Evolutionary conservation across 1,140 invertebrate species (phyloP), one percentile per base, ranked within the genome.

Genomic region (Macrobrachium rosenbergii): DNA sequence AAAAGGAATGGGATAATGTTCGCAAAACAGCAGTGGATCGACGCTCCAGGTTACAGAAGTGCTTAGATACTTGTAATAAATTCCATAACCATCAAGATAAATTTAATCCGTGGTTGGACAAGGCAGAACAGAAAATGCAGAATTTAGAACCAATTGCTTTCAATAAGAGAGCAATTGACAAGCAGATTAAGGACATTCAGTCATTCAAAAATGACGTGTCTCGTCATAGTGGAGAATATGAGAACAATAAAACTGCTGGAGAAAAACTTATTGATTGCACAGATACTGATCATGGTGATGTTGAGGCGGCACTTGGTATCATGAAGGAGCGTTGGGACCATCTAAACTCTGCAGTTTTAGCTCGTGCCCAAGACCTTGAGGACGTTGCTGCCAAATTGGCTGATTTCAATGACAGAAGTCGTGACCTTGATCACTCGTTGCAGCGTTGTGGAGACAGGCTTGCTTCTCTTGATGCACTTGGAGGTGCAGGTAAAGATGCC

Each of bases 171-270:
- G 96, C 97, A 88, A 94, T 98, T 45, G 97, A 98, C 90, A 96
- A 95, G 90, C 97, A 98, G 91, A 92, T 99, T 0, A 95, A 96
- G 85, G 98, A 99, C 91, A 92, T 98, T 52, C 96, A 97, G 90
- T 94, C 95, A 59, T 96, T 99, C 92, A 95, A 97, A 89, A 98
- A 97, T 91, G 98, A 99, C 90, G 94, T 98, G 6, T 91, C 97
- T 95, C 96, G 97, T 91, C 95, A 96, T 89, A 96, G 96, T 75
- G 97, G 96, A 14, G 98, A 99, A 92, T 98, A 96, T 91, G 97
- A 99, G 90, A 96, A 96, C 91, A 96, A 96, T 87, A 95, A 95
- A 91, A 96, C 94, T 0, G 92, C 95, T 5, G 97, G 97, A 16
- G 96, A 98, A 90, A 96, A 96, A 0, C 97, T 99, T 76, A 91